Conservation (phyloP, 1,140 invertebrate species). For the Apis florea region DNA sequence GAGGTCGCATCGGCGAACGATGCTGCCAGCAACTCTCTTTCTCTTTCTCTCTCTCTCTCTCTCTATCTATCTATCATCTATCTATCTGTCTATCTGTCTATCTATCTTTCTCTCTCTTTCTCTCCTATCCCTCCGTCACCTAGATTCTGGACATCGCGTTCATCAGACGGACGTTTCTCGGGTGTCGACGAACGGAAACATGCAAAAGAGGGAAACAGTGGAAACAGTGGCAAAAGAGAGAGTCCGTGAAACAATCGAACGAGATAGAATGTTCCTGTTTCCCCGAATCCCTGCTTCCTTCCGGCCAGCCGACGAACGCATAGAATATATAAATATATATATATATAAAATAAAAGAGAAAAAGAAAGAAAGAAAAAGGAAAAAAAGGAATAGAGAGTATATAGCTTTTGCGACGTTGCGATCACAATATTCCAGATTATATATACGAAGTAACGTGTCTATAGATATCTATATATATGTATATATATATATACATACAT, state of each 20-base stretch:
- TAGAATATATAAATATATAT: neutral
- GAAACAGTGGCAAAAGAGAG: conserved; percentile 21
- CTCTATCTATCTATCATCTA: too few relatives aligned
- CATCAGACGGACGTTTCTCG: conserved; percentile 29
- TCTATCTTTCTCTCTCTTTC: neutral
- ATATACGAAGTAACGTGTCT: conserved; percentile 36
- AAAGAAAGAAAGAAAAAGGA: neutral
- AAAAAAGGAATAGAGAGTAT: conserved; percentile 22
- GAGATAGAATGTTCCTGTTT: neutral
- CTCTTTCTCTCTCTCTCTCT: too few relatives aligned
- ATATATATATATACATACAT: conserved; percentile 31
- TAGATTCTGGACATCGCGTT: conserved; percentile 28
- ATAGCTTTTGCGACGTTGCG: conserved; percentile 60
- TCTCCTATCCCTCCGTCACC: neutral
- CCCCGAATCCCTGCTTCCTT: conserved; percentile 18
- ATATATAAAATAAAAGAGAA: neutral
- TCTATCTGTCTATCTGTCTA: too few relatives aligned
- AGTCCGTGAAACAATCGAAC: conserved; percentile 21
- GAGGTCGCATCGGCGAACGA: conserved; percentile 28
- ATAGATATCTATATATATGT: conserved; percentile 44
- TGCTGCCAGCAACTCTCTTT: neutral
- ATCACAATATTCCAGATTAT: conserved; percentile 53
- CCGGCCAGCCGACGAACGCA: conserved; percentile 56
- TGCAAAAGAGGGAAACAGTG: neutral
- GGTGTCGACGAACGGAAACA: neutral